Evolutionary conservation across 2,888 invertebrate genomes (phyloP), one percentile per base, ranked within the genome.

Genomic region (Ethmia dodecea): DNA sequence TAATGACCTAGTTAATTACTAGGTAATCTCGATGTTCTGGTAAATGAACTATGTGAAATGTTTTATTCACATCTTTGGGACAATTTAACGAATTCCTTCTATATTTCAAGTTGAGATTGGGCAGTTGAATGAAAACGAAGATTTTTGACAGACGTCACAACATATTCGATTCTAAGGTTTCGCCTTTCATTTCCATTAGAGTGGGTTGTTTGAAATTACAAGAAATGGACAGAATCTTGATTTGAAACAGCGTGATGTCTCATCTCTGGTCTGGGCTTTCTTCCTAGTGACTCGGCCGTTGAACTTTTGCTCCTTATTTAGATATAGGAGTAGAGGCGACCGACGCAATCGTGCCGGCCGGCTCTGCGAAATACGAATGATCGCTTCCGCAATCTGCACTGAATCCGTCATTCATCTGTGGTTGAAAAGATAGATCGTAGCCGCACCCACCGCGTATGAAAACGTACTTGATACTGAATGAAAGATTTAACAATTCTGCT

Each of bases 301-400:
- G 83, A 86, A 83, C 84, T 80, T 81, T 75, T 79, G 83, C 76
- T 79, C 84, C 84, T 86, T 86, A 86, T 84, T 84, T 84, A 86
- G 84, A 83, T 81, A 76, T 79, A 79, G 75, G 68, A 77, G 75
- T 79, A 67, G 73, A 79, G 74, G 68, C 68, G 74, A 69, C 72
- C 72, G 70, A 65, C 66, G 67, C 65, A 75, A 71, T 74, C 66
- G 51, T 67, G 60, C 57, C 66, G 55, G 53, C 48, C 42, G 55
- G 68, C 70, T 70, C 63, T 45, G 81, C 81, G 62, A 83, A 83
- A 76, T 77, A 67, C 68, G 60, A 62, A 69, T 65, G 58, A 67
- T 66, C 50, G 48, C 76, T 83, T 83, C 81, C 81, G 81, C 74
- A 68, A 72, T 72, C 62, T 70, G 56, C 52, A 49, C 61, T 50